Evolutionary conservation across 2,888 invertebrate genomes (phyloP).

Genomic region (Scaptomyza parva): DNA sequence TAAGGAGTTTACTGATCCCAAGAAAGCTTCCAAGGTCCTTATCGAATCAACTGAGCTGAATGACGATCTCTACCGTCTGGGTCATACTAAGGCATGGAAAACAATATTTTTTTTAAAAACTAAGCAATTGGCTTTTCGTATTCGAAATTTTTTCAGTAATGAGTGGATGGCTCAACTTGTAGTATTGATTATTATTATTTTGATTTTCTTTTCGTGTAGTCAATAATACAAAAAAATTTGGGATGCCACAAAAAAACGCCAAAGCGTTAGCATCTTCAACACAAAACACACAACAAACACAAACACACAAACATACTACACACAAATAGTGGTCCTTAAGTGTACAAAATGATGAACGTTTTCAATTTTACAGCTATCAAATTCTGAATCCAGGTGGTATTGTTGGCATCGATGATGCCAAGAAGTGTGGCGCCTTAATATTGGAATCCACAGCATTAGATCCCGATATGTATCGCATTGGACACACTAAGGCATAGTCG

Average conservation of each 20-base stretch:
- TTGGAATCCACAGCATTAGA: constrained; percentile 93
- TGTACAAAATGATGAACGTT: constrained; percentile 44
- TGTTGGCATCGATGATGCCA: constrained; percentile 90
- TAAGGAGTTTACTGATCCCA: constrained; percentile 90
- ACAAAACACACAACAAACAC: constrained; percentile 12
- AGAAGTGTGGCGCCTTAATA: constrained; percentile 86
- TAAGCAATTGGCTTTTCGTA: constrained; percentile 51
- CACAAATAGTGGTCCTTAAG: constrained; percentile 43
- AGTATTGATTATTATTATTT: constrained; percentile 1
- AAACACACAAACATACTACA: constrained; percentile 20
- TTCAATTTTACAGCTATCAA: constrained; percentile 93
- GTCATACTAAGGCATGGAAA: constrained; percentile 99
- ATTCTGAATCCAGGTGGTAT: constrained; percentile 97
- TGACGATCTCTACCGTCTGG: constrained; percentile 96
- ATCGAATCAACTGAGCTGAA: constrained; percentile 94
- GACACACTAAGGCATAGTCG: constrained; percentile 95
- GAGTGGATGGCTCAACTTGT: constrained; percentile 74
- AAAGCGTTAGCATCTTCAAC: constrained; percentile 38
- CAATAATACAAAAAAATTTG: constrained; percentile 61
- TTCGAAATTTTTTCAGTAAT: constrained; percentile 66
- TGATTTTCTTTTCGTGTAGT: constrained; percentile 49
- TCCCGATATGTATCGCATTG: constrained; percentile 97
- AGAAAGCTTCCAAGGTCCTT: constrained; percentile 93
- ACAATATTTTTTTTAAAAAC: constrained; percentile 24
- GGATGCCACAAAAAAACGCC: constrained; percentile 45